Evolutionary conservation across 2,888 invertebrate species (phyloP), one percentile per base, ranked within the genome.

Genomic region (Agrotis clavis): DNA sequence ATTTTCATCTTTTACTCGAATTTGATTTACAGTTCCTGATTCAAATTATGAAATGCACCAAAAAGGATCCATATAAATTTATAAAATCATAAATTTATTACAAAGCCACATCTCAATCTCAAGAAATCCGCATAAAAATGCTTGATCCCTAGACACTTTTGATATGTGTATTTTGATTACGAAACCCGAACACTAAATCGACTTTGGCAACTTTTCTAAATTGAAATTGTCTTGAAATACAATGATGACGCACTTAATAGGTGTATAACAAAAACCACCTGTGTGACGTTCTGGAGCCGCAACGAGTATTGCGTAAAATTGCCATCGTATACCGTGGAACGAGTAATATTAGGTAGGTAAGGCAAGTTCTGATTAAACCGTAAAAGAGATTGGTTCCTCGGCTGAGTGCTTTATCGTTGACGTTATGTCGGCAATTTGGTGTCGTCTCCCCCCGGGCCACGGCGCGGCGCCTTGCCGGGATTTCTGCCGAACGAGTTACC

Each of bases 371-470:
- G 94, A 95, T 95, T 95, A 94, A 94, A 93, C 94, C 94, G 93
- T 94, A 94, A 95, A 95, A 94, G 94, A 94, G 94, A 95, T 95
- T 95, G 95, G 94, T 95, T 94, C 92, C 89, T 90, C 91, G 92
- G 91, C 89, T 89, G 92, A 93, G 92, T 92, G 92, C 91, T 94
- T 95, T 94, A 94, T 95, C 93, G 94, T 90, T 91, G 92, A 91
- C 93, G 92, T 94, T 92, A 95, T 91, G 93, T 90, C 89, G 92
- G 92, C 92, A 93, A 94, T 94, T 93, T 91, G 90, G 90, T 90
- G 91, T 88, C 90, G 88, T 90, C 90, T 87, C 85, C 80, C 80
- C 84, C 72, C 73, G 80, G 84, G 75, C 86, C 84, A 63, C 71
- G 74, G 77, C 73, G 76, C 71, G 74, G 77, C 78, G 76, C 72